Percentiles rank a stretch among this genome's conserved stretches.
These are phyloP conservation scores for Hycleus phaleratus DNA, from an alignment of 1,140 invertebrate genomes.

Conservation along the genomic window DNA sequence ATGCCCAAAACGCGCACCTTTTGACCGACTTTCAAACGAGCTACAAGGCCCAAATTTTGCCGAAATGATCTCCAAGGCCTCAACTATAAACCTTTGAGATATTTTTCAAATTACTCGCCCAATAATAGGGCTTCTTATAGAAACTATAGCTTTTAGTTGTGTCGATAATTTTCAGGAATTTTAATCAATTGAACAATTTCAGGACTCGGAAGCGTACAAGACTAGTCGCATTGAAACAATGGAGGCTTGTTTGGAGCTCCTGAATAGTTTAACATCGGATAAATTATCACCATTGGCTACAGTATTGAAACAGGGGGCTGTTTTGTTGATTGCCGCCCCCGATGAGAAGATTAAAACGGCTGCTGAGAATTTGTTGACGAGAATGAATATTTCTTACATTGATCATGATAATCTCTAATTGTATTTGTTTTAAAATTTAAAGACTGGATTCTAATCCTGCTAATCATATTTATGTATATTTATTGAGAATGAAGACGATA, in stretches of 20 bases:
- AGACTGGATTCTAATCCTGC: too few relatives aligned
- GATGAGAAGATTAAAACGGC: constrained; percentile 44
- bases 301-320: constrained; percentile 47
- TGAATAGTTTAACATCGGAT: constrained; percentile 47
- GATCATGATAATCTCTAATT: constrained; percentile 32
- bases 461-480: too few relatives aligned
- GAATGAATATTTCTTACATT: constrained; percentile 40
- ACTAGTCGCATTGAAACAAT: constrained; percentile 50
- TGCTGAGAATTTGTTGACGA: constrained; percentile 41
- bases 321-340: constrained; percentile 41
- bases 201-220: constrained; percentile 50
- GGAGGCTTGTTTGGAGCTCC: constrained; percentile 51
- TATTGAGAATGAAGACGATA: too few relatives aligned
- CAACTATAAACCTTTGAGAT: too few relatives aligned
- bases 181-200: constrained; percentile 1
- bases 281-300: constrained; percentile 46
- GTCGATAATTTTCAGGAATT: too few relatives aligned
- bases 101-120: constrained; percentile 9
- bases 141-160: neutral
- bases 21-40: too few relatives aligned
- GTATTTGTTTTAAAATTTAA: neutral
- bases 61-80: too few relatives aligned
- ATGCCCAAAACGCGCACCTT: too few relatives aligned
- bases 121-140: neutral
- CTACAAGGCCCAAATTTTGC: too few relatives aligned